Evolutionary conservation across 1,140 invertebrate genomes (phyloP).

Genomic region (Aplysia californica): DNA sequence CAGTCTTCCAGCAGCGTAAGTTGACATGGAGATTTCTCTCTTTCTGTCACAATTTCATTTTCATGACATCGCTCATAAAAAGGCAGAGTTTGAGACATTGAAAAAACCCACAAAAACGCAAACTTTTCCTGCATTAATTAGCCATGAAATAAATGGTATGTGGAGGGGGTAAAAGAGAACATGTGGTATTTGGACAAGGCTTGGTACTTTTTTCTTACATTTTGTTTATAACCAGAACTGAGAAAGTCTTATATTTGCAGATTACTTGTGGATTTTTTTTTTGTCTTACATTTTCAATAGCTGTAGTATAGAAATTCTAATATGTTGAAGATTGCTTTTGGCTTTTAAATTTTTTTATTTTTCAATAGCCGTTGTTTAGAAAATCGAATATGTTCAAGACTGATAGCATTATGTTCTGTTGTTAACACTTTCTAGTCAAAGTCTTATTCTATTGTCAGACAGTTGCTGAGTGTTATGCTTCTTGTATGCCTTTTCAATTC

Average conservation of each 20-base stretch:
- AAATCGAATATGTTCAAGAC: no score
- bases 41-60: not conserved
- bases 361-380: no score
- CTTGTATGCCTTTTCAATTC: no score
- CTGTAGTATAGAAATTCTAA: no score
- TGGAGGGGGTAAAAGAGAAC: not conserved
- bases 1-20: slow-evolving; percentile 31
- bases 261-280: no score
- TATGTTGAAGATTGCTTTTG: no score
- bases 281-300: no score
- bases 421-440: no score
- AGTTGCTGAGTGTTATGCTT: no score
- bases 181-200: not conserved
- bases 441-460: no score
- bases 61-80: not conserved
- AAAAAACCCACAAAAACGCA: not conserved
- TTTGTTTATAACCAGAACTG: not conserved
- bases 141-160: not conserved
- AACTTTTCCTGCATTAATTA: not conserved
- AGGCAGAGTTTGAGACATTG: not conserved
- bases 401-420: no score
- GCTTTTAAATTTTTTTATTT: no score
- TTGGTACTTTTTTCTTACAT: not conserved
- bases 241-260: not conserved
- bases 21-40: not conserved